These are phyloP conservation scores for Nasonia oneida DNA, from an alignment of 2,888 invertebrate species.

Conservation along the genomic window DNA sequence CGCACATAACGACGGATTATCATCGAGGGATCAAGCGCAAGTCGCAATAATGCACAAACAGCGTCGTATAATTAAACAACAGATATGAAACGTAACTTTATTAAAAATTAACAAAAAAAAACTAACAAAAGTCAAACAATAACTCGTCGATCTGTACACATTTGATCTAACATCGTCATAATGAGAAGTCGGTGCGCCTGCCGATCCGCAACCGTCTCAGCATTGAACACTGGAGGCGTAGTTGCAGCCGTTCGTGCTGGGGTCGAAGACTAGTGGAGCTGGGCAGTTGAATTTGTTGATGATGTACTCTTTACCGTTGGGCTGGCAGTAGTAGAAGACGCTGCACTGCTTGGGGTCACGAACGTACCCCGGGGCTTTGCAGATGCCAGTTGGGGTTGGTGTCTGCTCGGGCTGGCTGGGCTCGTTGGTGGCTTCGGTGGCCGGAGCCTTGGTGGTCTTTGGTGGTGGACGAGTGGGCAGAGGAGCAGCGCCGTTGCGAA, in stretches of 20 bases:
- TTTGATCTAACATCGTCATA: neutral
- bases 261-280: constrained; percentile 57
- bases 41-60: neutral
- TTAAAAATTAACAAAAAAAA: constrained; percentile 1
- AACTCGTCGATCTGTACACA: neutral
- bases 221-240: constrained; percentile 50
- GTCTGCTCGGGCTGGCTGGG: neutral
- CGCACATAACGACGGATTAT: neutral
- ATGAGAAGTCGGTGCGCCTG: neutral
- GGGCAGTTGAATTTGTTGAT: constrained; percentile 57
- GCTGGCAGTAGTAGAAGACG: constrained; percentile 61
- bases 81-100: neutral
- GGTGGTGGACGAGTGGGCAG: neutral
- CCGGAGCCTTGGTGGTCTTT: neutral
- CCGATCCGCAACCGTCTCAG: neutral
- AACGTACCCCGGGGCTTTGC: constrained; percentile 41
- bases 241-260: constrained; percentile 39
- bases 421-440: neutral
- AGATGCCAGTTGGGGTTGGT: neutral
- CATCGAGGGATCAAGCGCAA: neutral
- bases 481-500: constrained; percentile 36
- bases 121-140: neutral
- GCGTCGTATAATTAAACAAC: neutral
- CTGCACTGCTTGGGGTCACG: constrained; percentile 56
- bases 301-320: neutral